Evolutionary conservation across 2,113 vertebrate species (phyloP), one percentile per base, ranked within the genome.

Genomic region (Dicaeum eximium): DNA sequence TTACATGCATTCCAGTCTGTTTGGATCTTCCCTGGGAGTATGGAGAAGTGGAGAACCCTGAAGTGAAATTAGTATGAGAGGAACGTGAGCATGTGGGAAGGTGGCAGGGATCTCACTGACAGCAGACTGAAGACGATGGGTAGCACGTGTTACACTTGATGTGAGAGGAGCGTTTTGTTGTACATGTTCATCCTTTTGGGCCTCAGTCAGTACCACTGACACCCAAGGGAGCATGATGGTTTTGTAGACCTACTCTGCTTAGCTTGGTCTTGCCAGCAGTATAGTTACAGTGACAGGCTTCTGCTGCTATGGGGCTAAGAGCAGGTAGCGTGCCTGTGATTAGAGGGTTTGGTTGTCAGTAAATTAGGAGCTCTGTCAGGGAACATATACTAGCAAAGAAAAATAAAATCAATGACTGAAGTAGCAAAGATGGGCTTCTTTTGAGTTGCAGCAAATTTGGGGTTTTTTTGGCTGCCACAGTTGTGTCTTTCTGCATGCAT

Each of bases 91-190:
- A 1, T 58, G 54, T 50, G 33, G 12, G 22, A 62, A 38, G 25
- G 35, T 73, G 57, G 16, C 23, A 48, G 24, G 21, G 20, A 25
- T 79, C 53, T 85, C 42, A 15, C 2, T 62, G 66, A 13, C 0
- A 2, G 42, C 38, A 60, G 53, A 15, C 15, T 0, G 3, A 80
- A 71, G 73, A 27, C 1, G 4, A 10, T 0, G 3, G 21, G n/a
- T 74, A 47, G 22, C n/a, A 44, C 0, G 0, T 37, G 19, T 77
- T 54, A 15, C 1, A 10, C 8, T 50, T 74, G 35, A 74, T 24
- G 12, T 40, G 24, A 77, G 61, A 56, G 35, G 38, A 44, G 10
- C 3, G 0, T 54, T 93, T 78, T 74, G 16, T 83, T 81, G 22
- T 8, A 10, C 6, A 0, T 51, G 8, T 44, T 72, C 8, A 2